Conservation (phyloP, 2,797 vertebrate genomes). For the Clarias platycephalus region DNA sequence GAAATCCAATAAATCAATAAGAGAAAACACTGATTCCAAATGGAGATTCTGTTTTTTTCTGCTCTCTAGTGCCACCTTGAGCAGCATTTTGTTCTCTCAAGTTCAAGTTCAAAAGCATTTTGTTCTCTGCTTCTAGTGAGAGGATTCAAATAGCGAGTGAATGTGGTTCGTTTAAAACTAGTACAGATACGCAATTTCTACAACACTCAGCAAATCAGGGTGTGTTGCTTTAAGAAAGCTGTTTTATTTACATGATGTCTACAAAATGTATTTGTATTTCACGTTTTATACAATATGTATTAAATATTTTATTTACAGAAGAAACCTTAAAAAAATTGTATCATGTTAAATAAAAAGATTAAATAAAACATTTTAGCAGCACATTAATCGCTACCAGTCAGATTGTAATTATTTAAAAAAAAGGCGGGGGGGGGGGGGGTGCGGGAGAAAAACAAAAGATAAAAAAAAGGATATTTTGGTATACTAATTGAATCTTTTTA, state of each 20-base stretch:
- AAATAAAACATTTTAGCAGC: background rate
- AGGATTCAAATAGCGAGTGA: background rate
- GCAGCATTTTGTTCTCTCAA: background rate
- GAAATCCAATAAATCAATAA: background rate
- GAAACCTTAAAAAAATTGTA: background rate
- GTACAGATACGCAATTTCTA: background rate
- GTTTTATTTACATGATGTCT: background rate
- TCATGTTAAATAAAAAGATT: background rate
- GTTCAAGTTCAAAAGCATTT: no score
- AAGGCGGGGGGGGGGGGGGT: no score
- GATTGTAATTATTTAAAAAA: background rate
- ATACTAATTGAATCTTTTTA: no score
- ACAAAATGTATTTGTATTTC: background rate
- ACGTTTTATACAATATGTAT: no score
- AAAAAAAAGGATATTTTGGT: background rate
- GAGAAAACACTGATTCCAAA: background rate
- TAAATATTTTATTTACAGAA: no score
- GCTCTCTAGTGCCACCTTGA: conserved; percentile 15
- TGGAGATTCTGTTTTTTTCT: no score
- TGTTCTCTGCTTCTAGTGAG: background rate
- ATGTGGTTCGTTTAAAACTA: background rate
- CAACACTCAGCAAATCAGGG: background rate
- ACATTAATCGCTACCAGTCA: background rate
- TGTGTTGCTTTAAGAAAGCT: background rate
- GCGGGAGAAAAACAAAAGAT: background rate